phyloP scores from a whole-genome alignment of 2,113 vertebrate genomes.

The Ranitomeya variabilis region DNA sequence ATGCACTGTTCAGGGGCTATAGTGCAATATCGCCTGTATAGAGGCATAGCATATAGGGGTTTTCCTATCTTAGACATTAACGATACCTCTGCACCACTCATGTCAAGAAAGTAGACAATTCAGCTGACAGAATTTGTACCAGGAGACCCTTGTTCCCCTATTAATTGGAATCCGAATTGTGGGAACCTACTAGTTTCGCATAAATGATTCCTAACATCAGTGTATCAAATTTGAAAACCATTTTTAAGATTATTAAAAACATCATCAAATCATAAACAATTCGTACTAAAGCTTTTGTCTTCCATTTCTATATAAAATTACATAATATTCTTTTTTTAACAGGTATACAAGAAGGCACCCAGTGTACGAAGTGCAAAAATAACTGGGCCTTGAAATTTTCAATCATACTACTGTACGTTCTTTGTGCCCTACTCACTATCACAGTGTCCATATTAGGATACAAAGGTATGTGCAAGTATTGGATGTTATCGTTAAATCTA shows the following conservation, averaged over 20 bases:
- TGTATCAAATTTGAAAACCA: background rate
- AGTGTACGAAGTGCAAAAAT: constrained; percentile 95
- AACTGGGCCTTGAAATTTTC: constrained; percentile 95
- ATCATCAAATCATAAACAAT: background rate
- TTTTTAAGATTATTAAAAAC: background rate
- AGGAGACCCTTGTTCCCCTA: background rate
- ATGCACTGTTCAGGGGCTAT: too few species aligned
- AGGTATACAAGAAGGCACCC: constrained; percentile 96
- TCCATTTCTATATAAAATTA: background rate
- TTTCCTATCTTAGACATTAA: background rate
- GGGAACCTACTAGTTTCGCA: background rate
- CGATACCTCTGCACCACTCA: background rate
- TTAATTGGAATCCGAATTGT: background rate
- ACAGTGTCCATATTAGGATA: constrained; percentile 93
- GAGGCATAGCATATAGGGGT: background rate
- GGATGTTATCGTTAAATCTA: background rate
- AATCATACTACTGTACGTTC: constrained; percentile 88
- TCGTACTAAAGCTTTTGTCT: background rate
- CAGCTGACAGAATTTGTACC: background rate
- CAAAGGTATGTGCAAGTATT: constrained; percentile 81
- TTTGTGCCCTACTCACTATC: constrained; percentile 90
- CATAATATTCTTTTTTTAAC: constrained; percentile 66
- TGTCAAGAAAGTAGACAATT: background rate
- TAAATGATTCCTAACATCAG: background rate
- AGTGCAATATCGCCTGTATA: too few species aligned